Percentiles rank a stretch among this genome's conserved stretches.
Conservation (phyloP, 2,113 vertebrate species). For the Gambusia holbrooki region DNA sequence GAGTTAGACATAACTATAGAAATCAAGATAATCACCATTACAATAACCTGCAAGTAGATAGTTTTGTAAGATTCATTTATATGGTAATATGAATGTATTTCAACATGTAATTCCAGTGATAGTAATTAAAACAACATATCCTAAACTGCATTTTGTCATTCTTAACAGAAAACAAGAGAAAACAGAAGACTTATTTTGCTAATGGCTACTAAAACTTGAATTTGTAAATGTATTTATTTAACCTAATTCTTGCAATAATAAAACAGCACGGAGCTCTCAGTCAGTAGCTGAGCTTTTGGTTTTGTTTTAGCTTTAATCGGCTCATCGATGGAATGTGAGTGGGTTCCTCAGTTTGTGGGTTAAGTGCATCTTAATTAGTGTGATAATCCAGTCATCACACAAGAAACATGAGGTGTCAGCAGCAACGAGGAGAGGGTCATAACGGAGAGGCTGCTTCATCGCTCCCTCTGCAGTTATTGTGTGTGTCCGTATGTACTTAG, state of each 20-base stretch:
- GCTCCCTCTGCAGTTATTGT: conserved; percentile 73
- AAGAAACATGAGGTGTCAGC: conserved; percentile 91
- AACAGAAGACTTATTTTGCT: not conserved
- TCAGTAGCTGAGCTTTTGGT: too few relatives aligned
- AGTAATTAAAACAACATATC: too few relatives aligned
- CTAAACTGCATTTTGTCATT: not conserved
- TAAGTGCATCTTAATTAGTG: conserved; percentile 95
- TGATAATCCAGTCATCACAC: conserved; percentile 95
- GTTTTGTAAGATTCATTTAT: too few relatives aligned
- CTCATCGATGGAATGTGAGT: conserved; percentile 89
- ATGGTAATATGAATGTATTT: too few relatives aligned
- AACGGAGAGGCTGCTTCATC: conserved; percentile 85
- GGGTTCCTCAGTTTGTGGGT: conserved; percentile 91
- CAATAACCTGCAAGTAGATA: too few relatives aligned
- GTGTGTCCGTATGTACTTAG: conserved; percentile 25
- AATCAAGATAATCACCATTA: too few relatives aligned
- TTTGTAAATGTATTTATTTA: conserved; percentile 10
- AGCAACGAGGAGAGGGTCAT: conserved; percentile 93
- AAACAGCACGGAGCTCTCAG: conserved; percentile 40
- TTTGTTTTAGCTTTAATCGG: conserved; percentile 89
- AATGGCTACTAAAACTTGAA: not conserved
- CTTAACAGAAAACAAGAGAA: not conserved
- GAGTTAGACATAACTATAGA: too few relatives aligned
- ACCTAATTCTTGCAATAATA: conserved; percentile 52
- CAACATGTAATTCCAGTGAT: too few relatives aligned